These are phyloP conservation scores for Poeciliopsis occidentalis DNA, from an alignment of 2,113 vertebrate species.

Conservation along the genomic window DNA sequence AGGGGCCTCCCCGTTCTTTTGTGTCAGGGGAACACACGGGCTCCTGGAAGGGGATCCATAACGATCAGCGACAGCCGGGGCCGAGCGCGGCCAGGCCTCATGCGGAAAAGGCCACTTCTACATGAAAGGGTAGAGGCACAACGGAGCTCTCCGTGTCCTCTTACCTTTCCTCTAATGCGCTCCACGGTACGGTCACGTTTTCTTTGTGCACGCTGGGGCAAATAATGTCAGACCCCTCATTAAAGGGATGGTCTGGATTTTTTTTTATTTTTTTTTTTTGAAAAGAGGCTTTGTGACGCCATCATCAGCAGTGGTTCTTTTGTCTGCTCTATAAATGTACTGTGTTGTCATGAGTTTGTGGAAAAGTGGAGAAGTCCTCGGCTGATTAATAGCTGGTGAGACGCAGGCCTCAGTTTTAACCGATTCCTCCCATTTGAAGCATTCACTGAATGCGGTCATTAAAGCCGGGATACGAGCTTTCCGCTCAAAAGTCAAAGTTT, in stretches of 20 bases:
- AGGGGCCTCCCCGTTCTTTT: slow-evolving; percentile 66
- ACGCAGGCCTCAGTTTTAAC: background rate
- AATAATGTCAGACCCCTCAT: slow-evolving; percentile 53
- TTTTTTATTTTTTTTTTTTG: background rate
- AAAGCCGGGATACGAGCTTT: background rate
- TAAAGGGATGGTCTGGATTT: slow-evolving; percentile 2
- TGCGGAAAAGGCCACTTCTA: slow-evolving; percentile 69
- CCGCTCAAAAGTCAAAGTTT: background rate
- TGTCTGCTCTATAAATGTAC: no score
- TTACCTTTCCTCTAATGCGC: slow-evolving; percentile 49
- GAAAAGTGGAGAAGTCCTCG: background rate
- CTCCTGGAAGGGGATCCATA: slow-evolving; percentile 70
- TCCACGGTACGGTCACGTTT: slow-evolving; percentile 44
- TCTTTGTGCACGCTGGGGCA: slow-evolving; percentile 36
- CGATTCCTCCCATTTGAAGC: background rate
- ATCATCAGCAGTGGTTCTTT: background rate
- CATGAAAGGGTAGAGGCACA: slow-evolving; percentile 67
- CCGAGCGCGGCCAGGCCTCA: slow-evolving; percentile 46
- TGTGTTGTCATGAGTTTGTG: no score
- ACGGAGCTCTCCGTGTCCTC: slow-evolving; percentile 47
- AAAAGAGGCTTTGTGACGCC: background rate
- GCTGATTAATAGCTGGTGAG: background rate
- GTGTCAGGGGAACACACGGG: slow-evolving; percentile 64
- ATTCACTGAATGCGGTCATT: background rate
- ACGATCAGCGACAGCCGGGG: slow-evolving; percentile 74